Conservation (phyloP, 2,888 invertebrate genomes). For the Philereme vetulata region DNA sequence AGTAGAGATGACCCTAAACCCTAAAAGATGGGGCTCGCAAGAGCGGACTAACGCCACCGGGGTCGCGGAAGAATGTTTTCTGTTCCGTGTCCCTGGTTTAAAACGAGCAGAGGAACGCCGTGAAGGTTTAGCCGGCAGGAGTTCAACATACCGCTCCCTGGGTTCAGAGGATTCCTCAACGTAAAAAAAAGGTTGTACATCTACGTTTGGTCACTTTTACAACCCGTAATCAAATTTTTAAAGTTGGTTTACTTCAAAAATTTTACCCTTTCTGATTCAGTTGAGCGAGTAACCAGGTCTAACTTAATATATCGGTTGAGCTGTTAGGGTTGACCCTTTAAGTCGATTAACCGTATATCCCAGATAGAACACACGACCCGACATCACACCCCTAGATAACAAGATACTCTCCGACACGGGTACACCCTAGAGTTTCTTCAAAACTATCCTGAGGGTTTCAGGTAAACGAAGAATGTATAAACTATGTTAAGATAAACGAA, state of each 20-base stretch:
- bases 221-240: constrained; percentile 30
- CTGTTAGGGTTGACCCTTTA: constrained; percentile 46
- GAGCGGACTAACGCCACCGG: no score
- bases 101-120: no score
- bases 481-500: not conserved
- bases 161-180: no score
- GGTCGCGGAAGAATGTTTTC: no score
- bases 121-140: no score
- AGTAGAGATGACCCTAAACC: no score
- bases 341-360: constrained; percentile 48
- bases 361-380: constrained; percentile 43
- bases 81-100: no score
- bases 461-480: constrained; percentile 35
- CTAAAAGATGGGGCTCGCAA: no score
- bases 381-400: constrained; percentile 33
- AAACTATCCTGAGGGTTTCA: constrained; percentile 24
- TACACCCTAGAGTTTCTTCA: constrained; percentile 16
- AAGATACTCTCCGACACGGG: constrained; percentile 26
- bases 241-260: constrained; percentile 24
- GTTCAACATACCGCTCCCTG: no score
- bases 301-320: constrained; percentile 48
- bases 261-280: constrained; percentile 36
- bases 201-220: not conserved
- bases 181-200: no score
- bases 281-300: constrained; percentile 43